Base-by-base conservation (phyloP, 2,888 invertebrate genomes). In the Drosophila quinaria region DNA sequence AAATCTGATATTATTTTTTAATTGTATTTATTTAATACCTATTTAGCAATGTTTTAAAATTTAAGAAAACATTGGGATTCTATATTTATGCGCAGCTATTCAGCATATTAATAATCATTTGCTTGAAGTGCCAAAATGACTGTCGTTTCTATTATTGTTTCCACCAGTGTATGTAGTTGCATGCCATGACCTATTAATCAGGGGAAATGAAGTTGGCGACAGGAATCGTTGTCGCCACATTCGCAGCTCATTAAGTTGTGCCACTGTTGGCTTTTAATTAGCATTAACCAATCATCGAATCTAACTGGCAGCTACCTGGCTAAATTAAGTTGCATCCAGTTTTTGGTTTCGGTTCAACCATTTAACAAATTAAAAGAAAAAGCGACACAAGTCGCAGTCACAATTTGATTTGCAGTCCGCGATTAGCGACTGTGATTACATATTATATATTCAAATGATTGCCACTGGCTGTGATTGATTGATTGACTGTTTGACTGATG, bases 371-470 rank as follows among this genome's bases (percentile, higher is more conserved):
- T 67, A 78, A 46, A 65, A 19, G 19, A 59, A 52, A 62, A 54
- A 62, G 46, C 67, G 59, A 74, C 74, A 74, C 74, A 55, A 66
- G 59, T 70, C 51, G 71, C 49, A 72, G 71, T 71, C 78, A 78
- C 78, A 83, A 78, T 78, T 84, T 85, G 83, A 83, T 83, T 83
- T 83, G 80, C 77, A 71, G 68, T 52, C 52, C 70, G 56, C 81
- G 83, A 86, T 85, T 83, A 85, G 73, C 70, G 71, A 55, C 81
- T 72, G 44, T 51, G 86, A 81, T 81, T 86, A 76, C 78, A 81
- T 73, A 81, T 81, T 86, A 76, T 75, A 83, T 73, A 76, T 86
- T 80, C 76, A 84, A 84, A 81, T 83, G 81, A 73, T 81, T 83
- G 83, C 86, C 83, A 80, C 65, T 83, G 83, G 83, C 81, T 65